Evolutionary conservation across 2,888 invertebrate species (phyloP).

Genomic region (Elysia crispata): DNA sequence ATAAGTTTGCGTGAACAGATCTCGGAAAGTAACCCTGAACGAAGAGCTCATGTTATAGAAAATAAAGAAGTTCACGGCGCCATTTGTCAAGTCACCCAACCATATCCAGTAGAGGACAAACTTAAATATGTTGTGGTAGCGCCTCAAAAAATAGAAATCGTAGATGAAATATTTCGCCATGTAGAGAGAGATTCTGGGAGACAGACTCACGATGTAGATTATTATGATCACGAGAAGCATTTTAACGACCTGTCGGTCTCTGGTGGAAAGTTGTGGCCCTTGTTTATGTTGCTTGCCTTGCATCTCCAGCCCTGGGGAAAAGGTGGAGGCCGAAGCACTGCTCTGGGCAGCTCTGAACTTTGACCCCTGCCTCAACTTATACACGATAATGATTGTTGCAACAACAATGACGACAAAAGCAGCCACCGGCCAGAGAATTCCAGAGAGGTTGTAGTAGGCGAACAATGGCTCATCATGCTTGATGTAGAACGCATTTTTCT

Average conservation of each 20-base stretch:
- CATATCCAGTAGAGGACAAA: constrained; percentile 27
- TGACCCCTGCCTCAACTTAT: constrained; percentile 24
- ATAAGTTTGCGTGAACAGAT: no score
- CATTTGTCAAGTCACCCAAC: constrained; percentile 39
- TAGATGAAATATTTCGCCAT: constrained; percentile 37
- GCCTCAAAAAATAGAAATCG: constrained; percentile 43
- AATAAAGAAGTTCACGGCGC: constrained; percentile 34
- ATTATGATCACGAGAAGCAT: constrained; percentile 44
- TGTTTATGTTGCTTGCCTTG: neutral
- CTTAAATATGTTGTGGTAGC: constrained; percentile 42
- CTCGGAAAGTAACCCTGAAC: constrained; percentile 30
- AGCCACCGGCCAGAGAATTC: constrained; percentile 37
- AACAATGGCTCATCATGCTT: constrained; percentile 34
- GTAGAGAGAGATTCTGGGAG: constrained; percentile 39
- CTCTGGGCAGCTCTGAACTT: constrained; percentile 31
- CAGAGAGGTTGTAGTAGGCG: constrained; percentile 43
- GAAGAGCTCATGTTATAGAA: constrained; percentile 41
- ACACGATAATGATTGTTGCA: constrained; percentile 35
- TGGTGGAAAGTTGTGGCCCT: constrained; percentile 22
- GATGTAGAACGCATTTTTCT: constrained; percentile 26
- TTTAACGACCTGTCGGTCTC: constrained; percentile 44
- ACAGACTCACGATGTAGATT: constrained; percentile 33
- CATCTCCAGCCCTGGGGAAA: no score
- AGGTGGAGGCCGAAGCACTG: neutral
- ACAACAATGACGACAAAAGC: constrained; percentile 38